Base-by-base conservation (phyloP, 1,140 invertebrate species). In the Ceratitis capitata region DNA sequence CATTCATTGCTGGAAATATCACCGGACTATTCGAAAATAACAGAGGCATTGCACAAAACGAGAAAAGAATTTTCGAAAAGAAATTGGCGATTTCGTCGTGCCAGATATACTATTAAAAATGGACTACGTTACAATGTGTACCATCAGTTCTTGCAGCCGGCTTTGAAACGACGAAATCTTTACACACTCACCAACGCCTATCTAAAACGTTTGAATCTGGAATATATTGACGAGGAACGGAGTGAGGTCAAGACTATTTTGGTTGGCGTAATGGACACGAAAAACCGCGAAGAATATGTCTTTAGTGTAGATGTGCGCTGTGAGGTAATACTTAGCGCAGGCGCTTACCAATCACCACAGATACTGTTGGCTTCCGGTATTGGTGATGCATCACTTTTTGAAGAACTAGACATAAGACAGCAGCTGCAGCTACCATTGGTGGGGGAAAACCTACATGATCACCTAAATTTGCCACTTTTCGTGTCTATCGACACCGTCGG, bases 331-430 rank as follows among this genome's bases (percentile, higher is more conserved):
- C 86, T 97, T n/a, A 94, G 93, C 49, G 94, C 95, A 0, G 96
- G 96, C 5, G 92, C 95, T 1, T 92, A 96, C 35, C 94, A 95
- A 88, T 94, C 94, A 1, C 95, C 96, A 23, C 95, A 96, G 78
- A 90, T 97, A 19, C 92, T 97, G 7, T 93, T 96, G 89, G 89
- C 95, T n/a, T 96, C 95, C 1, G 95, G 95, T 3, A 93, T 96
- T 61, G 95, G 95, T 2, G 93, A 94, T 12, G 88, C 84, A 3
- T 86, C 92, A 23, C 87, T 93, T 45, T 88, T 95, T 16, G 86
- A 92, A 23, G 92, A 92, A 88, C 90, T 92, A n/a, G 84, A 92
- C 89, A 93, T 95, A 87, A 88, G 93, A 0, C 53, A 93, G 1
- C 89, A 94, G 69, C 88, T 90, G n/a, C 89, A 94, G 64, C 91